These are phyloP conservation scores for Drosophila neotestacea DNA, from an alignment of 2,888 invertebrate species.

Conservation along the genomic window DNA sequence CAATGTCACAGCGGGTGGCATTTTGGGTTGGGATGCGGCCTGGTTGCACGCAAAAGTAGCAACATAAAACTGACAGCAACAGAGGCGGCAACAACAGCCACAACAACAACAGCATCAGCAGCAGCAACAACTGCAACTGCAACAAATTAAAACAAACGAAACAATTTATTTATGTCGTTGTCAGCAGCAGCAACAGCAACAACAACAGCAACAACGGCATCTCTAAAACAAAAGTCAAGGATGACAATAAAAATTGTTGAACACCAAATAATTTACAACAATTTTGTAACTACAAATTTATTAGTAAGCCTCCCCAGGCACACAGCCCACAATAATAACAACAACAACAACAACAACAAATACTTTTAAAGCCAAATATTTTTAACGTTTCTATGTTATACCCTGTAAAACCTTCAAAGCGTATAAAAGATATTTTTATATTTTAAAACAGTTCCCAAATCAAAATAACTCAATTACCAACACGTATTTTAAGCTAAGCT, in stretches of 20 bases:
- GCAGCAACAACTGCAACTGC: slow-evolving; percentile 20
- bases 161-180: slow-evolving; percentile 63
- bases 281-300: slow-evolving; percentile 65
- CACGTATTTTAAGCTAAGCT: not conserved
- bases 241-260: slow-evolving; percentile 48
- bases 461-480: not conserved
- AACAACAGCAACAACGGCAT: slow-evolving; percentile 20
- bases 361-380: slow-evolving; percentile 7
- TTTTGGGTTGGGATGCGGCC: not conserved
- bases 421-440: too few relatives aligned
- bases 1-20: slow-evolving; percentile 45
- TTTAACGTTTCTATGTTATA: not conserved
- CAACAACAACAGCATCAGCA: slow-evolving; percentile 36
- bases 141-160: slow-evolving; percentile 59
- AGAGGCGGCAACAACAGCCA: slow-evolving; percentile 31
- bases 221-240: slow-evolving; percentile 51
- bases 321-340: slow-evolving; percentile 29
- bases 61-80: slow-evolving; percentile 63
- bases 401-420: not conserved
- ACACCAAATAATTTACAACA: slow-evolving; percentile 73
- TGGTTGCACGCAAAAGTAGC: slow-evolving; percentile 45
- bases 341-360: slow-evolving; percentile 39
- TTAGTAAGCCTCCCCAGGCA: slow-evolving; percentile 30
- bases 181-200: slow-evolving; percentile 42
- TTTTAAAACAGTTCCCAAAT: not conserved